These are phyloP conservation scores for Menidia beryllina DNA, from an alignment of 2,113 vertebrate genomes.

Conservation along the genomic window DNA sequence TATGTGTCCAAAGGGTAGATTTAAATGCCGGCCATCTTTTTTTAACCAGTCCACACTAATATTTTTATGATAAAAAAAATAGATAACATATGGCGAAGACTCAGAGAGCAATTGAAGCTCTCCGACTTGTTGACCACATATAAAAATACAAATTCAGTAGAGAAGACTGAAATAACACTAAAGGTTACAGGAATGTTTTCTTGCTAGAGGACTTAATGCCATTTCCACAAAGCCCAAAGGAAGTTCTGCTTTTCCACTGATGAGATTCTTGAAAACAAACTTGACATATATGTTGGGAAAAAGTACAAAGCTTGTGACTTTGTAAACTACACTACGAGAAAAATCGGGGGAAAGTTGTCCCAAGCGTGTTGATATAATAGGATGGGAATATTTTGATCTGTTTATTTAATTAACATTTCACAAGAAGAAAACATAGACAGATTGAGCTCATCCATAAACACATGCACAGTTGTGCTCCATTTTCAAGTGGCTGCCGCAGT, in stretches of 20 bases:
- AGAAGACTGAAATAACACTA: conserved; percentile 16
- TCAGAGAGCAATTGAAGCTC: not conserved
- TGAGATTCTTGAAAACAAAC: conserved; percentile 6
- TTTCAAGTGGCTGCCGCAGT: conserved; percentile 20
- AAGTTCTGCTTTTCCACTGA: conserved; percentile 20
- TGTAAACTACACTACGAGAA: not conserved
- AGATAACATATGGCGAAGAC: conserved; percentile 48
- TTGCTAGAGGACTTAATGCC: not conserved
- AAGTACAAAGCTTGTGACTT: not conserved
- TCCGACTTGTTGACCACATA: not conserved
- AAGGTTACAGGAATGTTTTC: not conserved
- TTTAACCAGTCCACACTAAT: conserved; percentile 50
- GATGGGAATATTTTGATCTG: conserved; percentile 49
- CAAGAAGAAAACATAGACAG: conserved; percentile 44
- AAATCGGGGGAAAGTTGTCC: not conserved
- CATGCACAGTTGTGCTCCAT: conserved; percentile 16
- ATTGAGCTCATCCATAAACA: conserved; percentile 51
- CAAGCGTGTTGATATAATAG: conserved; percentile 28
- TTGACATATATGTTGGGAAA: conserved; percentile 2
- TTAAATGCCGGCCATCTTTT: conserved; percentile 46
- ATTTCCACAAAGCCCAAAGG: conserved; percentile 27
- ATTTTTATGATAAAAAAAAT: conserved; percentile 13
- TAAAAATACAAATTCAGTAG: conserved; percentile 3
- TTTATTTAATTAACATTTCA: conserved; percentile 54
- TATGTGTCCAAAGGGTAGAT: conserved; percentile 56